Evolutionary conservation across 1,140 invertebrate species (phyloP), one percentile per base, ranked within the genome.

Genomic region (Araneus ventricosus): DNA sequence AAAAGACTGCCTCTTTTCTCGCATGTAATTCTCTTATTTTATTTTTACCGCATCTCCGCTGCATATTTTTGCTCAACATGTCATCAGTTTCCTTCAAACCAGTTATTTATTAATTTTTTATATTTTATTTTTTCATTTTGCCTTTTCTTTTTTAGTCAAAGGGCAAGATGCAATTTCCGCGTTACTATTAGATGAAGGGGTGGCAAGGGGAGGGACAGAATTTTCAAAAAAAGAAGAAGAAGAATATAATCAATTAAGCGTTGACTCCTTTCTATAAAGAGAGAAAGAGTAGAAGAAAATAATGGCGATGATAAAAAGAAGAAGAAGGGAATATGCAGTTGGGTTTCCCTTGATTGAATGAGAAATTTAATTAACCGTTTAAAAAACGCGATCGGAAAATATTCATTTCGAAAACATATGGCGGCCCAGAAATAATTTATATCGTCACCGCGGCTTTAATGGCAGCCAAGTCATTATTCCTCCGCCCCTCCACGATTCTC

Each of bases 351-450:
- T 80, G 75, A 80, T 80, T 80, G 75, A 80, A 80, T 80, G 75
- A 41, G 75, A 41, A 80, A 80, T 80, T 80, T 80, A 80, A 80
- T 80, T 80, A 80, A 41, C 75, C 75, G 34, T 80, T 80, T 80
- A 80, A 80, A 80, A 80, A 80, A 80, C 75, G 14, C 20, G 75
- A 80, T 80, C 75, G 75, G n/a, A 67, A 67, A 67, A 67, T 67
- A 67, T 67, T 67, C 63, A 75, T 75, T 75, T 75, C 70, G 3
- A 75, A 30, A 75, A 75, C 70, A 75, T 37, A 75, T 75, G 70
- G 70, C 17, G 34, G 34, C 4, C 5, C 27, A 75, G 45, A 75
- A 75, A 75, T 75, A 75, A 75, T 75, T 75, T 75, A 75, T 75
- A 75, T 75, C 70, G 70, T 75, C 70, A 37, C 70, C 34, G 30